Percentiles rank a stretch among this genome's conserved stretches.
Conservation (phyloP, 1,140 invertebrate genomes). For the Zelostemma sp. region DNA sequence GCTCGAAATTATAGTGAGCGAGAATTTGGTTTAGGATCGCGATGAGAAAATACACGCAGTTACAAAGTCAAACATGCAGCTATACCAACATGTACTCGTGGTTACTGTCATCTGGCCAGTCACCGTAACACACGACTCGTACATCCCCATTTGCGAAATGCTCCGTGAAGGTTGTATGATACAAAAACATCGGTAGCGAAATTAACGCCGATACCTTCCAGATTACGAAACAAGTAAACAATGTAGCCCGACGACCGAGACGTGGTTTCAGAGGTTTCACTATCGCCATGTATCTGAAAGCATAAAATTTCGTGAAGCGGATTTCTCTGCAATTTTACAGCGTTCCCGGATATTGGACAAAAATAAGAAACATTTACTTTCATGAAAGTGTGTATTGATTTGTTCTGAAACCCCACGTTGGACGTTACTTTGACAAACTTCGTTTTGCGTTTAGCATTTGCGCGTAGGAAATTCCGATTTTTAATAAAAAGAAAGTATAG, state of each 20-base stretch:
- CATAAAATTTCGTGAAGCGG: too few relatives aligned
- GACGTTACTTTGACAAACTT: not conserved
- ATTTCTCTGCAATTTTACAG: too few relatives aligned
- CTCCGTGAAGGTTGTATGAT: slow-evolving; percentile 79
- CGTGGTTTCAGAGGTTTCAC: slow-evolving; percentile 89
- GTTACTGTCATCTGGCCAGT: slow-evolving; percentile 84
- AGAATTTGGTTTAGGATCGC: too few relatives aligned
- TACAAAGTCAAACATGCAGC: too few relatives aligned
- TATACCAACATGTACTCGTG: slow-evolving; percentile 84
- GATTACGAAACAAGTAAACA: slow-evolving; percentile 85
- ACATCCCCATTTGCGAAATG: slow-evolving; percentile 74
- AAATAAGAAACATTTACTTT: too few relatives aligned
- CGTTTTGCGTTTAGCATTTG: not conserved
- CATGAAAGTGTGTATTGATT: too few relatives aligned
- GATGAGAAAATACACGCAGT: too few relatives aligned
- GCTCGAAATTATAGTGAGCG: too few relatives aligned
- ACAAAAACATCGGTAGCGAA: slow-evolving; percentile 87
- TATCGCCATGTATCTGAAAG: slow-evolving; percentile 89
- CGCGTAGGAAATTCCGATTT: not conserved
- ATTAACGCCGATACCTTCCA: slow-evolving; percentile 84
- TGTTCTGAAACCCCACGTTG: too few relatives aligned
- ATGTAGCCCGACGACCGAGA: slow-evolving; percentile 83
- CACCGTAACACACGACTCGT: slow-evolving; percentile 81
- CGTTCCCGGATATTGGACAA: too few relatives aligned
- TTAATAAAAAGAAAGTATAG: not conserved